These are phyloP conservation scores for Pandemis cinnamomeana DNA, from an alignment of 2,888 invertebrate species.

Conservation along the genomic window DNA sequence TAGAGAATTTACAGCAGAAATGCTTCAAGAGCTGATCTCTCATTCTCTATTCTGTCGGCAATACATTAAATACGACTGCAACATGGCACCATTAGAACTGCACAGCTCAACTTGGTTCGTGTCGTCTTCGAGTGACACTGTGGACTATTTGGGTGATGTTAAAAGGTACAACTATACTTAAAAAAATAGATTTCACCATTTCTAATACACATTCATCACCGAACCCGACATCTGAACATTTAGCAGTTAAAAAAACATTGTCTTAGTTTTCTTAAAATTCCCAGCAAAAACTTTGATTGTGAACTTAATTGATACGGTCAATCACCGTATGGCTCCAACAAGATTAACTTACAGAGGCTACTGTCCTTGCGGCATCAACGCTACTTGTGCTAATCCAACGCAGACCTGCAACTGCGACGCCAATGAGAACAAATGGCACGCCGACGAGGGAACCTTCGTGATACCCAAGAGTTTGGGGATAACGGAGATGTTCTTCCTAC, in stretches of 20 bases:
- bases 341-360: slow-evolving; percentile 84
- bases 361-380: slow-evolving; percentile 90
- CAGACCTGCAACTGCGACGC: slow-evolving; percentile 97
- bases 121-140: slow-evolving; percentile 91
- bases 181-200: too few relatives aligned
- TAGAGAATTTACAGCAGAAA: slow-evolving; percentile 94
- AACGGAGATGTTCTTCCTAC: slow-evolving; percentile 95
- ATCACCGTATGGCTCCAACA: slow-evolving; percentile 1
- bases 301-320: slow-evolving; percentile 1
- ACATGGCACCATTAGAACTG: slow-evolving; percentile 93
- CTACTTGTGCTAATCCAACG: slow-evolving; percentile 91
- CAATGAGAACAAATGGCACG: slow-evolving; percentile 93
- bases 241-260: too few relatives aligned
- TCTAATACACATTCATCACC: too few relatives aligned
- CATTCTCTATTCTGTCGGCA: slow-evolving; percentile 96
- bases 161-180: slow-evolving; percentile 83
- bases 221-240: too few relatives aligned
- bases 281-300: not conserved
- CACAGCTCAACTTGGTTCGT: slow-evolving; percentile 96
- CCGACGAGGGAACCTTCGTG: slow-evolving; percentile 94
- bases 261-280: not conserved
- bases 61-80: slow-evolving; percentile 95
- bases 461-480: slow-evolving; percentile 93
- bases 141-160: slow-evolving; percentile 93
- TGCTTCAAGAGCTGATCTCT: slow-evolving; percentile 95